phyloP scores from a whole-genome alignment of 2,113 vertebrate genomes.

The Herpailurus yagouaroundi region DNA sequence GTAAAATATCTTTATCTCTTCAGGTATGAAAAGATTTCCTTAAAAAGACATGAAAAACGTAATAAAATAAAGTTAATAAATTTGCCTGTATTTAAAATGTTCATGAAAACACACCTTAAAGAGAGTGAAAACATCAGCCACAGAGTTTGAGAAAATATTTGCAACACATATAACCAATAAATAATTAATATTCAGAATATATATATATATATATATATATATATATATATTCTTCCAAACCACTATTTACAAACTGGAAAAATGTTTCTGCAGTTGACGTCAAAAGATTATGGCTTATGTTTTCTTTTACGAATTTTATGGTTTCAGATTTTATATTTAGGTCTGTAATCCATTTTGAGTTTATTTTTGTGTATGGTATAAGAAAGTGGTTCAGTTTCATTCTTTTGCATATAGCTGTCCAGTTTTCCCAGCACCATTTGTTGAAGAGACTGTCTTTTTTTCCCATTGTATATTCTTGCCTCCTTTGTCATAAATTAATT shows the following conservation, averaged over 20 bases:
- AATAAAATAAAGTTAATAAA: background rate
- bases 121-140: background rate
- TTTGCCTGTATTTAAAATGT: background rate
- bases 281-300: background rate
- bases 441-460: background rate
- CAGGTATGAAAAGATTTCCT: background rate
- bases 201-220: background rate
- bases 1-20: conserved; percentile 3
- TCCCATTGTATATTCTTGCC: background rate
- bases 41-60: background rate
- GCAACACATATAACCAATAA: background rate
- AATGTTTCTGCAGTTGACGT: background rate
- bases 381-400: background rate
- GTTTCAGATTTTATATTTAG: background rate
- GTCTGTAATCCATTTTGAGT: background rate
- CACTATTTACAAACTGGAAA: background rate
- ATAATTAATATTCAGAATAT: background rate
- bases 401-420: background rate
- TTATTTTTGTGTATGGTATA: background rate
- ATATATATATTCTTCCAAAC: background rate
- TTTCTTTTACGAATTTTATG: background rate
- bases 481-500: background rate
- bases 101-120: background rate
- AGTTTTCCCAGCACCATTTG: background rate
- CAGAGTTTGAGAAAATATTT: background rate